phyloP scores from a whole-genome alignment of 2,888 invertebrate genomes.

The Aphrophora alni region DNA sequence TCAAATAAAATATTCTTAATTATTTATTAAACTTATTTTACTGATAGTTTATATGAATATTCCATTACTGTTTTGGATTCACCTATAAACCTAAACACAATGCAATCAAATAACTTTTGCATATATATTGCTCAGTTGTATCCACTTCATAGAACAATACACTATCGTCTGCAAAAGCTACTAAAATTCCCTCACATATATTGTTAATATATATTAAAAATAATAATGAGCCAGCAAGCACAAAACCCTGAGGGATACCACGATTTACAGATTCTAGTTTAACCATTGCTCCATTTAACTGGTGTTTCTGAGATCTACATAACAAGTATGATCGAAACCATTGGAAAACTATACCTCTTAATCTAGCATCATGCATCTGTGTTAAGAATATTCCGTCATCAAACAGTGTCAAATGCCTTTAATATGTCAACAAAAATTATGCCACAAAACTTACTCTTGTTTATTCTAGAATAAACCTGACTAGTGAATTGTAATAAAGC shows the following conservation, averaged over 20 bases:
- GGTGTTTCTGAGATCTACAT: neutral
- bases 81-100: neutral
- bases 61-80: neutral
- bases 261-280: neutral
- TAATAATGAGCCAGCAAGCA: neutral
- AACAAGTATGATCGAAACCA: neutral
- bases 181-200: neutral
- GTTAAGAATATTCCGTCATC: too few species aligned
- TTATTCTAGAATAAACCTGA: too few species aligned
- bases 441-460: too few species aligned
- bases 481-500: too few species aligned
- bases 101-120: neutral
- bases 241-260: neutral
- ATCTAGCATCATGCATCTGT: too few species aligned
- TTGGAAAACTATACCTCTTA: too few species aligned
- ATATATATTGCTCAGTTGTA: neutral
- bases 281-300: neutral
- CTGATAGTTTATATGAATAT: neutral
- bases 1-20: too few species aligned
- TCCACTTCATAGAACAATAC: neutral
- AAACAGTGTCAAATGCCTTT: too few species aligned
- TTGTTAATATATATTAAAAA: neutral
- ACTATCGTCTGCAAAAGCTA: neutral
- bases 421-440: too few species aligned
- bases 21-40: neutral